Evolutionary conservation across 2,888 invertebrate species (phyloP).

Genomic region (Notocelia uddmanniana): DNA sequence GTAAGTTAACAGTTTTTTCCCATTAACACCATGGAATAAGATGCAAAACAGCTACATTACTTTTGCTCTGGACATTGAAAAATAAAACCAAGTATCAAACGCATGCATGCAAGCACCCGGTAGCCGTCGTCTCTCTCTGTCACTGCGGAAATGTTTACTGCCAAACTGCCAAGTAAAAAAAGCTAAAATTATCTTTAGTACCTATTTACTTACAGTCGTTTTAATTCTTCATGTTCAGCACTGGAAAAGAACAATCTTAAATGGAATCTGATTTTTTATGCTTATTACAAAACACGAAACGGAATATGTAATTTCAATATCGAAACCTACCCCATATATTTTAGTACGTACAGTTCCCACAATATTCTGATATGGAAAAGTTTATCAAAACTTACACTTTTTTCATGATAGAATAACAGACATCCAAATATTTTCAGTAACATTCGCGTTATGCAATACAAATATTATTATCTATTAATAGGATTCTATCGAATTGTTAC

Average conservation of each 20-base stretch:
- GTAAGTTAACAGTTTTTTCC: no score
- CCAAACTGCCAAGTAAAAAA: background rate
- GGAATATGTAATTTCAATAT: background rate
- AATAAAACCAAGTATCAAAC: background rate
- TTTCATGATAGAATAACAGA: no score
- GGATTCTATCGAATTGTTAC: no score
- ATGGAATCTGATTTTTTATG: background rate
- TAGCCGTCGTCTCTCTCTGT: background rate
- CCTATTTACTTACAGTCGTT: slow-evolving; percentile 5
- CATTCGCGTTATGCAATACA: no score
- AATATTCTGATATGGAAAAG: no score
- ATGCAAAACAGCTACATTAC: no score
- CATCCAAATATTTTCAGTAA: no score
- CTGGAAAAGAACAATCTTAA: slow-evolving; percentile 7
- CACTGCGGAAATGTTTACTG: background rate
- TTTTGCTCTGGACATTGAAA: no score
- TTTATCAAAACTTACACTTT: no score
- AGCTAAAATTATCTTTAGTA: background rate
- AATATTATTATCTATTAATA: no score
- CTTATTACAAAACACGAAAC: background rate
- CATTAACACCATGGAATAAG: no score
- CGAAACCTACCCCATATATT: background rate
- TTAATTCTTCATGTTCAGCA: background rate
- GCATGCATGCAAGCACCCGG: background rate
- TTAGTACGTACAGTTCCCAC: background rate